Conservation (phyloP, 1,140 invertebrate species). For the Tribolium madens region DNA sequence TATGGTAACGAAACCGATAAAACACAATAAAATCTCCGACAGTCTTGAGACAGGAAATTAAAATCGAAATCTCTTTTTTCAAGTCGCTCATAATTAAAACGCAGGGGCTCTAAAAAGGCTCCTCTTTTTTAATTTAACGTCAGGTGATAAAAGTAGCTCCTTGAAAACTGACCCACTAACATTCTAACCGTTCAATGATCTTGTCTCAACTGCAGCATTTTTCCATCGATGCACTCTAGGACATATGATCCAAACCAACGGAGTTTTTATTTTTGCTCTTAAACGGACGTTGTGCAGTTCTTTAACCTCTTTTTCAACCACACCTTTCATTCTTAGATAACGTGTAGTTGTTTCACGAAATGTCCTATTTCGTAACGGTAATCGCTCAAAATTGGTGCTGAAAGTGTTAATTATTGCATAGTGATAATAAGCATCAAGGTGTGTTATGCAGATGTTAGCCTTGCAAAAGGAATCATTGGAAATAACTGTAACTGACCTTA, state of each 20-base stretch:
- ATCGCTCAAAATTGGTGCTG: no score
- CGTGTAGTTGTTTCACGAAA: no score
- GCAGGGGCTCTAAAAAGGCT: not conserved
- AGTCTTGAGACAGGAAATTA: slow-evolving; percentile 6
- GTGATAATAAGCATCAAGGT: not conserved
- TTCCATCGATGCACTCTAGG: slow-evolving; percentile 3
- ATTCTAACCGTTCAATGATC: slow-evolving; percentile 42
- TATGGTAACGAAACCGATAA: not conserved
- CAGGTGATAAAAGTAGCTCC: not conserved
- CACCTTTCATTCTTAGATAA: not conserved
- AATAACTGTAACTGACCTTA: no score
- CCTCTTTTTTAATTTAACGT: slow-evolving; percentile 29
- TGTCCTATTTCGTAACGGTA: no score
- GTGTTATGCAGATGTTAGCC: not conserved
- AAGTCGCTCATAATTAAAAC: slow-evolving; percentile 20
- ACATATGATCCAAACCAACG: not conserved
- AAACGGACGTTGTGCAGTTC: slow-evolving; percentile 10
- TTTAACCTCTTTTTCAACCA: slow-evolving; percentile 18
- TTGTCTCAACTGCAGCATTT: slow-evolving; percentile 9
- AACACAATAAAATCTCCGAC: slow-evolving; percentile 2
- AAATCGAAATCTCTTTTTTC: slow-evolving; percentile 34
- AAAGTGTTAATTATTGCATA: not conserved
- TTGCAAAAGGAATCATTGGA: not conserved
- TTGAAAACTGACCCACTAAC: slow-evolving; percentile 37
- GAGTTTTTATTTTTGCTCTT: slow-evolving; percentile 19